phyloP scores from a whole-genome alignment of 2,113 vertebrate genomes.

The Rhagologus leucostigma region DNA sequence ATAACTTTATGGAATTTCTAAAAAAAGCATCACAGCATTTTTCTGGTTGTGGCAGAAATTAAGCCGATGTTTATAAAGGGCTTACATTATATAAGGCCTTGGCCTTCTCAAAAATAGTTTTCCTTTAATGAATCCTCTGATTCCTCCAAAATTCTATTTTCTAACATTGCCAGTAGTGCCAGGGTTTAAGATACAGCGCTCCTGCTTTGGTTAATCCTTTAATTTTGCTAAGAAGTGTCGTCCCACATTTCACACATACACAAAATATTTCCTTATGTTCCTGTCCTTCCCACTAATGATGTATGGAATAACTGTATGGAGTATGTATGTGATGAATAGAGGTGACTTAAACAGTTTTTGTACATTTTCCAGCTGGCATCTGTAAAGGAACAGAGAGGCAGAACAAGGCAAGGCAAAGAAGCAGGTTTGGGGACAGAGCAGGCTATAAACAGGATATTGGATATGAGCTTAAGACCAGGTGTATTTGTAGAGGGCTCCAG shows the following conservation, averaged over 20 bases:
- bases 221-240: not conserved
- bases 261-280: not conserved
- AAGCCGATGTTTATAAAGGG: not conserved
- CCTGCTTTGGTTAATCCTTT: not conserved
- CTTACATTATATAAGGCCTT: not conserved
- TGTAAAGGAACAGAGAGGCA: not conserved
- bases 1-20: not conserved
- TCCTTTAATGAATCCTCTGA: not conserved
- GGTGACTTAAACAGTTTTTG: not conserved
- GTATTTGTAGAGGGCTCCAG: not conserved
- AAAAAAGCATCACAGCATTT: not conserved
- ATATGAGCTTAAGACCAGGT: not conserved
- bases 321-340: fast-evolving
- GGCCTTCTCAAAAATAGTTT: not conserved
- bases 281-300: not conserved
- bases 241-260: fast-evolving
- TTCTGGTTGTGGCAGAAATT: not conserved
- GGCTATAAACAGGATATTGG: not conserved
- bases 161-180: not conserved
- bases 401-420: not conserved
- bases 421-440: not conserved
- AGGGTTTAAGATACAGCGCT: not conserved
- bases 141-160: not conserved
- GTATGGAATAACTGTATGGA: not conserved
- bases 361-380: not conserved